Conservation (phyloP, 2,797 vertebrate genomes). For the Gastrophryne carolinensis region DNA sequence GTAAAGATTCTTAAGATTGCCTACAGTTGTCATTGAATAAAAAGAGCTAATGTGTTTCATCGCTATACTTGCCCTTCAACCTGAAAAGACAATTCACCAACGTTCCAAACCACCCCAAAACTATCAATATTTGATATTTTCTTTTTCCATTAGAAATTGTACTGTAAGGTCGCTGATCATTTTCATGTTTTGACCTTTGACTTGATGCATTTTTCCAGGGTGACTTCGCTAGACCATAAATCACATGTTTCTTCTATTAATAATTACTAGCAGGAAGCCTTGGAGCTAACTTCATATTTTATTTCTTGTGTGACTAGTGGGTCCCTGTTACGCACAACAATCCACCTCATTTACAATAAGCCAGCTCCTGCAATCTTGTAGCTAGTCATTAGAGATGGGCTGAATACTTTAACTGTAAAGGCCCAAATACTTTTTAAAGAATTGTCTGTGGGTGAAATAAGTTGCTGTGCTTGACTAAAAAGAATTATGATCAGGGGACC, state of each 20-base stretch:
- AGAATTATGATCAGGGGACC: too few relatives aligned
- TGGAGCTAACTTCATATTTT: slow-evolving; percentile 44
- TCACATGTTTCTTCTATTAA: slow-evolving; percentile 27
- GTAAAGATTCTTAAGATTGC: too few relatives aligned
- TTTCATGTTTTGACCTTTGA: neutral
- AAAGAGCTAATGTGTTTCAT: too few relatives aligned
- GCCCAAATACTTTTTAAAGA: slow-evolving; percentile 46
- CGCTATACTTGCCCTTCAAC: too few relatives aligned
- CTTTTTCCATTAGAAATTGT: neutral
- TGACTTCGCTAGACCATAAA: slow-evolving; percentile 18
- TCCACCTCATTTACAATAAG: slow-evolving; percentile 31
- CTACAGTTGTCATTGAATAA: too few relatives aligned
- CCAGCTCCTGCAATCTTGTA: neutral
- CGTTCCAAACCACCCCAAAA: too few relatives aligned
- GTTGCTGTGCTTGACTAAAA: too few relatives aligned
- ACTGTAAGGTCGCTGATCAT: neutral
- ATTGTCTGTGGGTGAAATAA: too few relatives aligned
- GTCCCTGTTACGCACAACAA: slow-evolving; percentile 21
- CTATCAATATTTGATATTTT: too few relatives aligned
- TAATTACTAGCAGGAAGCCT: slow-evolving; percentile 41
- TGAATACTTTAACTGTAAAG: slow-evolving; percentile 27
- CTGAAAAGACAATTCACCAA: too few relatives aligned
- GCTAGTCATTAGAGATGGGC: slow-evolving; percentile 21
- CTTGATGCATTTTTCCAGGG: slow-evolving; percentile 11
- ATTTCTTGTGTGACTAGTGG: slow-evolving; percentile 38